Evolutionary conservation across 1,140 invertebrate genomes (phyloP), one percentile per base, ranked within the genome.

Genomic region (Parapsyche elsis): DNA sequence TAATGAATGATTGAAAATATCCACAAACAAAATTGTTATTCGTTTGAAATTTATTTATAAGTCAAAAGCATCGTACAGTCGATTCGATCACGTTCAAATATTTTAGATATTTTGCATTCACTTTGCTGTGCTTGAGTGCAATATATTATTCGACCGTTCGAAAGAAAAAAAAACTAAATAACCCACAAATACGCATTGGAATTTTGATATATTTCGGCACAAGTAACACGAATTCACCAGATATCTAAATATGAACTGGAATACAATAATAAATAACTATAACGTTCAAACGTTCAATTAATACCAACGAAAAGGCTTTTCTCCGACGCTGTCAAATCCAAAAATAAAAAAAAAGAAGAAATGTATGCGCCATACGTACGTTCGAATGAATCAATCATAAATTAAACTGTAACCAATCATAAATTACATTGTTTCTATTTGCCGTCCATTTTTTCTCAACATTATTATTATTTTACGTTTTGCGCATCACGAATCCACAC

Each of bases 401-500:
- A 67, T 67, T 67, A 67, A 67, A 26, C 64, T 67, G 64, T 67
- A 67, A 67, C 64, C 24, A 67, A 67, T 67, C 64, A 67, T 67
- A 67, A 67, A 67, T 67, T 26, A 67, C 64, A 67, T 67, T 67
- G 64, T 67, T 67, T 67, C 24, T 67, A 23, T 67, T 67, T 21
- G 24, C 19, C 64, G 64, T 67, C 64, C 14, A 53, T 53, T 26
- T 9, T 67, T 67, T 61, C 21, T 23, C 9, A 5, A 67, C 9
- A 67, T 26, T 4, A 12, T 53, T 1, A 7, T 1, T n/a, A n/a
- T n/a, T n/a, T n/a, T 19, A 61, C 57, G 16, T 61, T 19, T 61
- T 61, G 57, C 19, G 57, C 9, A 61, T 61, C 57, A 61, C 16
- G 57, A 61, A 61, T 67, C 24, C 24, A 26, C 0, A 26, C 14